Base-by-base conservation (phyloP, 2,113 vertebrate species). In the Equus quagga region DNA sequence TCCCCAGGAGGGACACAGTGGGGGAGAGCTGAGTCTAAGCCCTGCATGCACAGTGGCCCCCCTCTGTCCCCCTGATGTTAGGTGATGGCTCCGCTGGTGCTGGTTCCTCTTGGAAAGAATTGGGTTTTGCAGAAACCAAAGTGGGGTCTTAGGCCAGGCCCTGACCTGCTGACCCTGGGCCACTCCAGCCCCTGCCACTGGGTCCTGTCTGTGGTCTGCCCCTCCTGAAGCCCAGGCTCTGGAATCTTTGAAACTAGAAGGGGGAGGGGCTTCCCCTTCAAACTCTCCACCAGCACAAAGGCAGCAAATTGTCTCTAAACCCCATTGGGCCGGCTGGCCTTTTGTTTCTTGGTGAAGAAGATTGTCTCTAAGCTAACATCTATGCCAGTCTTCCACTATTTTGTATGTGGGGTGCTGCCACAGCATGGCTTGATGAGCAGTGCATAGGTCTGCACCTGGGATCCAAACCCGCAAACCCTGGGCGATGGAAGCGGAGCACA, bases 161-260 rank as follows among this genome's bases (percentile, higher is more conserved):
- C 75, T 82, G 44, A 31, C 26, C 31, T 83, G 67, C 78, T 56
- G 56, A 6, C 28, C 19, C 36, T 64, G 49, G 78, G 31, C 41
- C 69, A 58, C 24, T 75, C 60, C 24, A 36, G 41, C 21, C 80
- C 21, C 69, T 41, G n/a, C 58, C 3, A 0, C 64, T 36, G 2
- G 54, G 24, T 84, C 80, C 26, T 69, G 13, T 13, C 56, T 51
- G 24, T 33, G 83, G 33, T 58, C 69, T 54, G 76, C 31, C 36
- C 24, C 56, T 72, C 31, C 2, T 0, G 36, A 44, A 81, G 49
- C 41, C 23, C 49, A 72, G 58, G 49, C 58, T 81, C 82, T 87
- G 49, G 36, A 65, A 21, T 31, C 86, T 96, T 49, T 87, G 92
- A 64, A 78, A 13, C 51, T 54, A 14, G 51, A 12, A 93, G 54